Evolutionary conservation across 2,797 vertebrate species (phyloP).

Genomic region (Paratrypauchen microcephalus): DNA sequence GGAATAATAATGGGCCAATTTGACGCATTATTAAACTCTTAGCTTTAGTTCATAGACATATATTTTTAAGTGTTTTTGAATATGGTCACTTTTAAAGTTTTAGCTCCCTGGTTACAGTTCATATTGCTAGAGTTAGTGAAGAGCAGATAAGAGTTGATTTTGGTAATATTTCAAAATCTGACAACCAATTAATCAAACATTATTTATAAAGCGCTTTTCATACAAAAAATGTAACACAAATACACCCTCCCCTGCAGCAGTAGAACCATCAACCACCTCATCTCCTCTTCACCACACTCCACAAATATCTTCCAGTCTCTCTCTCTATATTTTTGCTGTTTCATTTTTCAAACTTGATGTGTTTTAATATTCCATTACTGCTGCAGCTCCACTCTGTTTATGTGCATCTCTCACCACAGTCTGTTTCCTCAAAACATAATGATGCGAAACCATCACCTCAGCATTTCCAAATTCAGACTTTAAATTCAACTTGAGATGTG

Average conservation of each 20-base stretch:
- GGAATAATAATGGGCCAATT: background rate
- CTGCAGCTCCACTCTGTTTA: conserved; percentile 32
- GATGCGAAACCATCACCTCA: conserved; percentile 35
- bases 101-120: too few relatives aligned
- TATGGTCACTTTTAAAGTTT: too few relatives aligned
- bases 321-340: background rate
- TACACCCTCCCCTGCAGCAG: too few relatives aligned
- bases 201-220: too few relatives aligned
- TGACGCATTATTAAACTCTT: too few relatives aligned
- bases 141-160: too few relatives aligned
- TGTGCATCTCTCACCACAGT: conserved; percentile 16
- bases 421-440: conserved; percentile 34
- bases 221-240: too few relatives aligned
- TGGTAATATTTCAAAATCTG: too few relatives aligned
- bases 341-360: background rate
- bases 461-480: conserved; percentile 25
- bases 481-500: conserved; percentile 33
- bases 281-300: background rate
- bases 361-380: conserved; percentile 9
- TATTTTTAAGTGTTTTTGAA: too few relatives aligned
- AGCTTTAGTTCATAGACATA: too few relatives aligned
- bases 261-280: background rate
- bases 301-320: background rate
- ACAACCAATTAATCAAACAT: too few relatives aligned
- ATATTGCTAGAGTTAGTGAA: too few relatives aligned